Conservation (phyloP, 2,888 invertebrate species). For the Dysmachus trigonus region DNA sequence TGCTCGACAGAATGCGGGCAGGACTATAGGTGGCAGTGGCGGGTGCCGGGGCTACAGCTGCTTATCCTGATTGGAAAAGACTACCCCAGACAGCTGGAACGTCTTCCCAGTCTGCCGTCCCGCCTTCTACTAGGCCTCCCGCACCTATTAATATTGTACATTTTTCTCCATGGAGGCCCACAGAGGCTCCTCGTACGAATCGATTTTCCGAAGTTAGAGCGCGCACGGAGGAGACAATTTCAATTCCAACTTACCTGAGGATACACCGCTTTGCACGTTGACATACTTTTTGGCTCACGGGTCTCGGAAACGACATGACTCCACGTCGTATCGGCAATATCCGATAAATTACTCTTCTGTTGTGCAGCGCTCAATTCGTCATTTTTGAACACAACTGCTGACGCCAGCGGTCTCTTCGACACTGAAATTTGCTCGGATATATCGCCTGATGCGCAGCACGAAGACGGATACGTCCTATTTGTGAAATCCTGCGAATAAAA, state of each 20-base stretch:
- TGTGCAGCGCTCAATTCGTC: slow-evolving; percentile 50
- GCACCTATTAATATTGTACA: neutral
- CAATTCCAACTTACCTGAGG: slow-evolving; percentile 50
- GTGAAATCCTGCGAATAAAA: slow-evolving; percentile 49
- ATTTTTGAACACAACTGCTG: slow-evolving; percentile 52
- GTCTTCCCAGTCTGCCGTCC: neutral
- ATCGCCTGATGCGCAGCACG: slow-evolving; percentile 53
- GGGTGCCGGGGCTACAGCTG: neutral
- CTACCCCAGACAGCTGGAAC: neutral
- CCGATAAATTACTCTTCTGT: slow-evolving; percentile 51
- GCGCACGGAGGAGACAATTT: neutral
- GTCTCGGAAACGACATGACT: slow-evolving; percentile 52
- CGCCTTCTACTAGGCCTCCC: neutral
- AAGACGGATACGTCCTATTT: slow-evolving; percentile 53
- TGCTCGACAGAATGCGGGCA: neutral
- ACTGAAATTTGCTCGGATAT: slow-evolving; percentile 52
- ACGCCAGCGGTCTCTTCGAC: slow-evolving; percentile 52
- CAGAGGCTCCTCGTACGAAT: neutral
- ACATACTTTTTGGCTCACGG: slow-evolving; percentile 49
- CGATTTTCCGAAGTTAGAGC: neutral
- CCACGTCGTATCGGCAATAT: slow-evolving; percentile 52
- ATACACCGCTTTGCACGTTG: slow-evolving; percentile 52
- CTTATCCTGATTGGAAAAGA: neutral
- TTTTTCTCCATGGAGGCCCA: neutral
- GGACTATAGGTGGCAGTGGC: neutral